These are phyloP conservation scores for Lampropteryx suffumata DNA, from an alignment of 2,888 invertebrate genomes.

Conservation along the genomic window DNA sequence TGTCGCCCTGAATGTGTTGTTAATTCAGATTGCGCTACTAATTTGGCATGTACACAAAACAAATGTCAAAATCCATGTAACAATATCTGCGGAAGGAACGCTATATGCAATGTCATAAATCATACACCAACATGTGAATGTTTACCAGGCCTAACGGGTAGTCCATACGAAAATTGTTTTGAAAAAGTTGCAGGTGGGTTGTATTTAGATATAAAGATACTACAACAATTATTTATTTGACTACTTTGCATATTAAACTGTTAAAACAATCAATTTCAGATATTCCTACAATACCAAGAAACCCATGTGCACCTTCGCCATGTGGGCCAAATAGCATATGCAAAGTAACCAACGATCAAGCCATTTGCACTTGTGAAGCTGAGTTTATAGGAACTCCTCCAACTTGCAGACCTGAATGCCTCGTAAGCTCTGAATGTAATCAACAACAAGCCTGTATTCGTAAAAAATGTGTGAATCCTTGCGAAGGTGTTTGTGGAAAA, in stretches of 20 bases:
- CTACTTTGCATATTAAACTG: too few species aligned
- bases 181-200: constrained; percentile 60
- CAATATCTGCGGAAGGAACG: constrained; percentile 88
- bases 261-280: constrained; percentile 47
- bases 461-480: constrained; percentile 87
- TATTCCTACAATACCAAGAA: constrained; percentile 51
- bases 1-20: constrained; percentile 89
- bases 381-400: constrained; percentile 87
- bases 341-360: constrained; percentile 86
- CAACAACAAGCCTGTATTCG: constrained; percentile 86
- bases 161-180: constrained; percentile 82
- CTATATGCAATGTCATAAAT: constrained; percentile 87
- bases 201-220: not conserved
- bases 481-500: constrained; percentile 85
- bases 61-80: constrained; percentile 90
- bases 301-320: constrained; percentile 89
- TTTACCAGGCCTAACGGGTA: constrained; percentile 83
- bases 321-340: constrained; percentile 91
- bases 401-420: constrained; percentile 85
- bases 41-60: constrained; percentile 87
- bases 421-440: constrained; percentile 85
- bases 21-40: constrained; percentile 88
- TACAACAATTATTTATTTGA: not conserved
- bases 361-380: constrained; percentile 88
- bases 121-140: constrained; percentile 89